Base-by-base conservation (phyloP, 2,888 invertebrate species). In the Rotaria macrura region DNA sequence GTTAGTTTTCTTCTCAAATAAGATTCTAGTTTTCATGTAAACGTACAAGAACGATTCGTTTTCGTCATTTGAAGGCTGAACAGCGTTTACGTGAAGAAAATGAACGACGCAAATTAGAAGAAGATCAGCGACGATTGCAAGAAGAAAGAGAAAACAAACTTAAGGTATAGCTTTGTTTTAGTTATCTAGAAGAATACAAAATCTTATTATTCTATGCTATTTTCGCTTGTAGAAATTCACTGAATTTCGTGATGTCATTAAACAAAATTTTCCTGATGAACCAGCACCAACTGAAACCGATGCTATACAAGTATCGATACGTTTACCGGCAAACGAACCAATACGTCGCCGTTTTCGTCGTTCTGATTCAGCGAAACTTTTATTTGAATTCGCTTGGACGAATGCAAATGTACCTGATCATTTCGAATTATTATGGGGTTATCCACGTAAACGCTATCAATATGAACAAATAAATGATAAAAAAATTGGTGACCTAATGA, bases 391-490 rank as follows among this genome's bases (percentile, higher is more conserved):
- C 25, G 79, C 79, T 2, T 79, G 79, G 79, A 79, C 79, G 10
- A 43, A 79, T 79, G 10, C 40, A 14, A 40, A 79, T 43, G 79
- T 79, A 10, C 79, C 79, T 4, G 43, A 79, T 40, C 79, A 79
- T 1, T 79, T 79, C 43, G 79, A 43, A 79, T 79, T 79, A 79
- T 14, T 79, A 79, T 79, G 79, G 79, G 79, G 79, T 43, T 79
- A 79, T 79, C 79, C 79, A 79, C 40, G 79, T 25, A 40, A 43
- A n/a, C 40, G 79, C 5, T 79, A 79, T 79, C 79, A 79, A 40
- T 79, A 79, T 43, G 43, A 79, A 43, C 25, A 79, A 43, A 79
- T 79, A 3, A n/a, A 43, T 79, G n/a, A 79, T 43, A 7, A 43
- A 79, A 4, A 2, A 5, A 79, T 79, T 12, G 17, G 43, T 25